These are phyloP conservation scores for Epinotia demarniana DNA, from an alignment of 2,888 invertebrate species.

Conservation along the genomic window DNA sequence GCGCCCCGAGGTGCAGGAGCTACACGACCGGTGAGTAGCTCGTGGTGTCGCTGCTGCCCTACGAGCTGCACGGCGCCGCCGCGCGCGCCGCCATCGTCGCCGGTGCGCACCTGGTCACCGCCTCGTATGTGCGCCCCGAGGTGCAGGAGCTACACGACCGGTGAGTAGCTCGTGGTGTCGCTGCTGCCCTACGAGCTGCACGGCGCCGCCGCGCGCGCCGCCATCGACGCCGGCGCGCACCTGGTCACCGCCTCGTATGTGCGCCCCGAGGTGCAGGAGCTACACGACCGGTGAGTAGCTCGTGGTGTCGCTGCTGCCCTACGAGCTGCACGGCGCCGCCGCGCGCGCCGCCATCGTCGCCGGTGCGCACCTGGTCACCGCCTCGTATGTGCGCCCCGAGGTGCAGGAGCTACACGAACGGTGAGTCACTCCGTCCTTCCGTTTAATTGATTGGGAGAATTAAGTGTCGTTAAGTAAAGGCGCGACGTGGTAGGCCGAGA, in stretches of 20 bases:
- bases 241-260: conserved; percentile 99
- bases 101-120: conserved; percentile 97
- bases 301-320: conserved; percentile 95
- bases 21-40: conserved; percentile 90
- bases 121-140: conserved; percentile 95
- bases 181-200: conserved; percentile 96
- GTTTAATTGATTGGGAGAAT: no score
- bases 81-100: conserved; percentile 95
- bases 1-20: conserved; percentile 91
- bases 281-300: conserved; percentile 90
- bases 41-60: conserved; percentile 95
- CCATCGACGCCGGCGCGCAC: conserved; percentile 93
- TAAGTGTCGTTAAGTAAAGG: no score
- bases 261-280: conserved; percentile 91
- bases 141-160: conserved; percentile 91
- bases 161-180: conserved; percentile 91
- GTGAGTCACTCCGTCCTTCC: conserved; percentile 82
- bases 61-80: conserved; percentile 93
- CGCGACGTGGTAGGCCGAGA: no score
- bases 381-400: conserved; percentile 95
- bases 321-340: conserved; percentile 93
- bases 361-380: conserved; percentile 97
- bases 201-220: conserved; percentile 92
- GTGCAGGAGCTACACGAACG: conserved; percentile 91
- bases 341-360: conserved; percentile 95